A percentile compares a stretch with the other conserved stretches of the same genome.
phyloP scores from a whole-genome alignment of 2,797 vertebrate species.

The Phrynocephalus vlangalii region DNA sequence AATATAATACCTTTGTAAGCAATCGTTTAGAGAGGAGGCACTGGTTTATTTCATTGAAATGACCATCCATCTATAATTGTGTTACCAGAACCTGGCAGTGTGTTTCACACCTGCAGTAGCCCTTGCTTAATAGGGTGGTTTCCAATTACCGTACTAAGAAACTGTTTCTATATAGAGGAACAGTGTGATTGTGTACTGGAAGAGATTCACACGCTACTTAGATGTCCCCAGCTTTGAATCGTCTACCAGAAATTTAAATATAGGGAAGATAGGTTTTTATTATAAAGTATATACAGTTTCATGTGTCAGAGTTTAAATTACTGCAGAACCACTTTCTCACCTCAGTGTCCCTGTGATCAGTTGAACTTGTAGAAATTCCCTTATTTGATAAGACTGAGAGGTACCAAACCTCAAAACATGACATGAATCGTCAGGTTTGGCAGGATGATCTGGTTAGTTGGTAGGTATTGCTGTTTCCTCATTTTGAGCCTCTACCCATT shows the following conservation, averaged over 20 bases:
- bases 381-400: neutral
- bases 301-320: neutral
- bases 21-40: conserved; percentile 54
- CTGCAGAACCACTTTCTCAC: neutral
- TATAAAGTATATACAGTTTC: neutral
- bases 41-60: conserved; percentile 59
- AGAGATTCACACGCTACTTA: conserved; percentile 45
- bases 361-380: neutral
- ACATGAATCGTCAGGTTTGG: neutral
- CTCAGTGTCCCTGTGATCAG: neutral
- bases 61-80: conserved; percentile 51
- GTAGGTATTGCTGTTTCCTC: neutral
- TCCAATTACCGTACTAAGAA: conserved; percentile 68
- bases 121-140: conserved; percentile 58
- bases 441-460: neutral
- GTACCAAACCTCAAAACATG: neutral
- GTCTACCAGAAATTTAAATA: conserved; percentile 52
- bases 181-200: conserved; percentile 46
- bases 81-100: conserved; percentile 55
- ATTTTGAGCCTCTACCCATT: neutral
- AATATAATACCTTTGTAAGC: conserved; percentile 62
- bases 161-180: conserved; percentile 55
- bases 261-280: conserved; percentile 4
- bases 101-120: conserved; percentile 64
- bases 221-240: conserved; percentile 38